Evolutionary conservation across 2,797 vertebrate species (phyloP).

Genomic region (Pangasius sanitwongsei): DNA sequence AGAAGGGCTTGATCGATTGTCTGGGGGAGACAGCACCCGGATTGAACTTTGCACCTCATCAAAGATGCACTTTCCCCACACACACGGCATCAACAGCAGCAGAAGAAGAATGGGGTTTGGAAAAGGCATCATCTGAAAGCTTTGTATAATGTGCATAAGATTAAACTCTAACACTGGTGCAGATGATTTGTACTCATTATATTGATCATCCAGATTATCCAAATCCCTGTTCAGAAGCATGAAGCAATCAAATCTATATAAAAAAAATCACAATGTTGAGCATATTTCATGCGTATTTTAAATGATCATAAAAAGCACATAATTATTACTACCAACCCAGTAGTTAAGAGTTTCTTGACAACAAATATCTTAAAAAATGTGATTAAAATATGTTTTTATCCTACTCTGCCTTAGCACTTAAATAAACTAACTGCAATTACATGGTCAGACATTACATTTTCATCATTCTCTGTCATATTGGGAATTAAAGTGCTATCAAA

Average conservation of each 20-base stretch:
- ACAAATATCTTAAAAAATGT: background rate
- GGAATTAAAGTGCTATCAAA: background rate
- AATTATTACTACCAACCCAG: background rate
- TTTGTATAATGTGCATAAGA: background rate
- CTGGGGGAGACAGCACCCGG: slow-evolving; percentile 58
- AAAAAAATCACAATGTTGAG: background rate
- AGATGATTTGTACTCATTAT: background rate
- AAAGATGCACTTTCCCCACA: slow-evolving; percentile 70
- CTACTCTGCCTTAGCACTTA: background rate
- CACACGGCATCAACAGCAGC: slow-evolving; percentile 49
- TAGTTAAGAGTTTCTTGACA: background rate
- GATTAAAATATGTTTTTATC: background rate
- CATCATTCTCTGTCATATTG: background rate
- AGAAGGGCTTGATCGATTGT: slow-evolving; percentile 15
- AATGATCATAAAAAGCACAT: background rate
- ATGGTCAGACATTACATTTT: background rate
- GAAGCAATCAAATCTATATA: background rate
- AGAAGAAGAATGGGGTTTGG: slow-evolving; percentile 46
- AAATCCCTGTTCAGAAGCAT: background rate
- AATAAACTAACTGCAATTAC: background rate
- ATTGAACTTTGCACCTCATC: slow-evolving; percentile 71
- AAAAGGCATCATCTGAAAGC: slow-evolving; percentile 23
- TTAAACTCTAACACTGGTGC: background rate
- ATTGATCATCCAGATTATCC: background rate
- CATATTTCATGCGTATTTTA: background rate